Base-by-base conservation (phyloP, 30 jellyfish, hydroid and myxozoan genomes). In the Chrysaora quinquecirrha region DNA sequence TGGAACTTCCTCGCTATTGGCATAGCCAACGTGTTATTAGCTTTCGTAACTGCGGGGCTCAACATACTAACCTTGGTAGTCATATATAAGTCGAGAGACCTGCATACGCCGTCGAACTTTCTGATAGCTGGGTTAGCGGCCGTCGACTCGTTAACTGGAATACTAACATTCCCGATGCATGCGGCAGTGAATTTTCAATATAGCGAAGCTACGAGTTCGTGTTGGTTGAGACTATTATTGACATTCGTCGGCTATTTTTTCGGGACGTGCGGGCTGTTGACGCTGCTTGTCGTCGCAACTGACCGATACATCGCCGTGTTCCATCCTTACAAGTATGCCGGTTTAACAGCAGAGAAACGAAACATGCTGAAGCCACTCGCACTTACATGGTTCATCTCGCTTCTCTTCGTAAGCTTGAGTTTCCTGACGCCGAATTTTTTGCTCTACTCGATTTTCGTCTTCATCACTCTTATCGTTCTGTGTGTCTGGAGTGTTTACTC, bases 351-450 rank as follows among this genome's bases (percentile, higher is more conserved):
- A 46, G 28, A 79, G 1, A 71, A 34, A 34, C 62, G 63, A 61
- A 82, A 70, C 43, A 68, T 82, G 28, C 64, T 70, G 1, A 47
- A 64, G 25, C 85, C 85, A 3, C 47, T 68, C 14, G 46, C 73
- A 0, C 2, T 24, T 7, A 77, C 73, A 66, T 82, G 92, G 92
- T 12, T 65, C 1, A 58, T 82, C 35, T 82, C 92, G 63, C 73
- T 73, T 29, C 68, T 48, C 9, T 71, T 73, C 43, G 87, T 72
- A 23, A 78, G 82, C 23, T 80, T 72, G 18, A 84, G 95, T 71
- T 84, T 84, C 76, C 65, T 84, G 48, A 84, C 95, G 73, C 92
- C 92, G 43, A 68, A 82, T 18, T 82, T 82, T 65, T 48, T 82
- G 85, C 85, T 82, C 3, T 82, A 82, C 56, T 66, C 92, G 43